Base-by-base conservation (phyloP, 2,888 invertebrate genomes). In the Rhamphomyia laevipes region DNA sequence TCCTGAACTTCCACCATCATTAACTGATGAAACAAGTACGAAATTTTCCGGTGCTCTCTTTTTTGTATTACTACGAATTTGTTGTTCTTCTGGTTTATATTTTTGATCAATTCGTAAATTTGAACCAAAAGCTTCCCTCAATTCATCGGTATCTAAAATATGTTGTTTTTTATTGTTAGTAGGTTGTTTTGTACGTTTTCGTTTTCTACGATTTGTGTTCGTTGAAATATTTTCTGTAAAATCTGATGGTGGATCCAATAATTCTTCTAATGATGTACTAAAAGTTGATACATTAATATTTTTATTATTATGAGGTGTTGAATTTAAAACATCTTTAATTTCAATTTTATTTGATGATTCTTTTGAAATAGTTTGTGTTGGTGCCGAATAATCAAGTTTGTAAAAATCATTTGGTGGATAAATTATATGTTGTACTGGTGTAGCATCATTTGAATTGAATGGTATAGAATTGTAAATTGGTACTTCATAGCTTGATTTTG, bases 401-500 rank as follows among this genome's bases (percentile, higher is more conserved):
- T 27, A 27, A 7, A 9, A 47, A 3, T 45, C 46, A 42, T 58
- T 57, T 7, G 67, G 68, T 17, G 67, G 68, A 53, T 63, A 67
- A 16, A 59, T 52, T n/a, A 66, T 65, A 4, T 62, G 59, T 6
- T 62, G 58, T 12, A 62, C 52, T 9, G 61, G 56, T 33, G 57
- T 63, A 16, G 47, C 44, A 15, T 52, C 51, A 27, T 27, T 27
- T 13, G 64, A 55, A 23, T 64, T 66, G 35, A 66, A 67, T 5
- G 66, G 65, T 52, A 66, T 60, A 2, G 66, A 62, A 53, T 70
- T 67, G 27, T 68, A 68, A 16, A 68, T 58, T 27, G 71, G 70
- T n/a, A 69, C 67, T 52, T 68, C 67, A 50, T 70, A 70, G 43
- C 70, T 68, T 9, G 64, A 64, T 50, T 67, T 68, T 12, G 67